phyloP scores from a whole-genome alignment of 2,797 vertebrate species.

The Muscicapa striata region DNA sequence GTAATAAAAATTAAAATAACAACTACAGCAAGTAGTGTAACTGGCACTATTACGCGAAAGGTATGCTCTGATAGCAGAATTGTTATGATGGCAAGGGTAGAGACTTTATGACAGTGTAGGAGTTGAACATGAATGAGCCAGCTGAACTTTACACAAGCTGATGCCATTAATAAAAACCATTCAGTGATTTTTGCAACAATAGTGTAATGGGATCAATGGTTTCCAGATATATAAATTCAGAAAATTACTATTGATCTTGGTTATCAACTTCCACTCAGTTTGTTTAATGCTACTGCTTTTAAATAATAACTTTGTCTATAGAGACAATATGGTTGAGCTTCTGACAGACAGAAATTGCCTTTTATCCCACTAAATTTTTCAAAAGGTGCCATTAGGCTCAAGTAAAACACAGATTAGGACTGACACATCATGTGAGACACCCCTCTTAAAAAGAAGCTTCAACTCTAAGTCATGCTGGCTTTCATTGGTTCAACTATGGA shows the following conservation, averaged over 20 bases:
- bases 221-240: not conserved
- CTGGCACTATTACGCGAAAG: not conserved
- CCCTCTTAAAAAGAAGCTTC: not conserved
- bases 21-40: not conserved
- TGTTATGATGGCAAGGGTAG: not conserved
- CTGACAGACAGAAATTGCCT: not conserved
- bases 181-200: not conserved
- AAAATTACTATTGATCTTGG: not conserved
- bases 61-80: not conserved
- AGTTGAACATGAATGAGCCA: not conserved
- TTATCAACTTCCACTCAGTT: not conserved
- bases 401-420: not conserved
- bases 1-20: conserved; percentile 38
- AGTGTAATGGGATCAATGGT: not conserved
- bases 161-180: not conserved
- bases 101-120: not conserved
- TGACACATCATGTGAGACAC: not conserved
- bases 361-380: not conserved
- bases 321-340: not conserved
- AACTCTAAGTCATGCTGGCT: not conserved
- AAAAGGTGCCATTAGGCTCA: not conserved
- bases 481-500: not conserved
- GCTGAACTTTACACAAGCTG: not conserved
- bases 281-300: not conserved
- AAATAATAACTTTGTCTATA: not conserved